Conservation (phyloP, 2,888 invertebrate species). For the Cremastobaeus sp. region DNA sequence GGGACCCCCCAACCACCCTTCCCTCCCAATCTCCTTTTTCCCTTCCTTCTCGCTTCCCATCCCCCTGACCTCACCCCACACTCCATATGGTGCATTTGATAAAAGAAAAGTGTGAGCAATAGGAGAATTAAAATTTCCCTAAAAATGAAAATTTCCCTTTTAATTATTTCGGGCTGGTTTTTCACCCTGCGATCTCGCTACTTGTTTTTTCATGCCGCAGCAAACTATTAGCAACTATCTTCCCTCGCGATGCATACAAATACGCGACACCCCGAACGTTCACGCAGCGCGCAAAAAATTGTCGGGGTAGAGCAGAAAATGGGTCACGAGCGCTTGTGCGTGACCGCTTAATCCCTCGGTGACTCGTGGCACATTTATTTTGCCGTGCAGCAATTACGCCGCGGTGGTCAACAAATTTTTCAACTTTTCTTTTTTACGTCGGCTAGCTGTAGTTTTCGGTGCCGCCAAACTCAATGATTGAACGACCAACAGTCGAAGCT, state of each 20-base stretch:
- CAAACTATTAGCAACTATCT: constrained; percentile 51
- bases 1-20: too few relatives aligned
- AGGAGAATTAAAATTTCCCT: too few relatives aligned
- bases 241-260: constrained; percentile 57
- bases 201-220: constrained; percentile 9
- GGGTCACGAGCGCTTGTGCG: constrained; percentile 48
- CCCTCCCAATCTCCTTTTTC: too few relatives aligned
- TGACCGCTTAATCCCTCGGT: constrained; percentile 50
- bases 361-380: constrained; percentile 54
- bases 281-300: constrained; percentile 45
- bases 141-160: too few relatives aligned
- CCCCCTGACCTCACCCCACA: too few relatives aligned
- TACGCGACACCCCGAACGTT: constrained; percentile 29
- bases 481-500: constrained; percentile 31
- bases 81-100: too few relatives aligned
- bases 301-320: constrained; percentile 43
- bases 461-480: constrained; percentile 23
- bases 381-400: constrained; percentile 48
- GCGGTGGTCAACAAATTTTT: constrained; percentile 47
- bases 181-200: too few relatives aligned
- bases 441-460: constrained; percentile 24
- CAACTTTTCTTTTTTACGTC: constrained; percentile 30
- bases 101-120: too few relatives aligned
- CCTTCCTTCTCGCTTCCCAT: too few relatives aligned
- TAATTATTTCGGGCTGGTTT: too few relatives aligned